These are phyloP conservation scores for Anas bahamensis DNA, from an alignment of 2,797 vertebrate genomes.

Conservation along the genomic window DNA sequence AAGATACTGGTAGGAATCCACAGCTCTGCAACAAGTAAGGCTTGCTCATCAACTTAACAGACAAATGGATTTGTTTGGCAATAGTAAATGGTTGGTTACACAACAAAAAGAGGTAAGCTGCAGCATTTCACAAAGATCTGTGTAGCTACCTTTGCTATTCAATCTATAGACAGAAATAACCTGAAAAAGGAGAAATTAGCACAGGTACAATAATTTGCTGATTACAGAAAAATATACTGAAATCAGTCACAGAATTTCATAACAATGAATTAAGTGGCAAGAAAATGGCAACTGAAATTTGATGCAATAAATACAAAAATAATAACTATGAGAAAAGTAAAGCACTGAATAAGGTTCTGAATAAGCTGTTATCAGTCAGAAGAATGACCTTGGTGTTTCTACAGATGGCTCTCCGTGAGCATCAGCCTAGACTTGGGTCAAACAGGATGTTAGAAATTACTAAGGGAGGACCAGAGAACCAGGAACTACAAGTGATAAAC, in stretches of 20 bases:
- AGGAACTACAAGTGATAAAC: not conserved
- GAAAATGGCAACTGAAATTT: not conserved
- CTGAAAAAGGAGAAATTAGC: not conserved
- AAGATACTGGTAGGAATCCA: not conserved
- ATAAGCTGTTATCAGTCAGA: not conserved
- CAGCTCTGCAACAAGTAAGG: not conserved
- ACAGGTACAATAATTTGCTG: not conserved
- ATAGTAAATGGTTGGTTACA: not conserved
- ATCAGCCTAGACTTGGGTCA: not conserved
- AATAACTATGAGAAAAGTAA: not conserved
- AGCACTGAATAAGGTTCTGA: not conserved
- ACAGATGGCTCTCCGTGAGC: not conserved
- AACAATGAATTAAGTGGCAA: not conserved
- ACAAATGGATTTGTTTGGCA: not conserved
- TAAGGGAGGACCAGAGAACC: not conserved
- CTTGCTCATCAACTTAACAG: not conserved
- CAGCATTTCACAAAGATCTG: not conserved
- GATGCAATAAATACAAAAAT: not conserved
- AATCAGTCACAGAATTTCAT: not conserved
- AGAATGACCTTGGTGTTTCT: not conserved
- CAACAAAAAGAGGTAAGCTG: not conserved
- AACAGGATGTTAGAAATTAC: not conserved
- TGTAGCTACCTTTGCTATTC: not conserved
- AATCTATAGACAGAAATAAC: not conserved
- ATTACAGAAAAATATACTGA: not conserved